Base-by-base conservation (phyloP, 2,113 vertebrate species). In the Hippolais icterina region DNA sequence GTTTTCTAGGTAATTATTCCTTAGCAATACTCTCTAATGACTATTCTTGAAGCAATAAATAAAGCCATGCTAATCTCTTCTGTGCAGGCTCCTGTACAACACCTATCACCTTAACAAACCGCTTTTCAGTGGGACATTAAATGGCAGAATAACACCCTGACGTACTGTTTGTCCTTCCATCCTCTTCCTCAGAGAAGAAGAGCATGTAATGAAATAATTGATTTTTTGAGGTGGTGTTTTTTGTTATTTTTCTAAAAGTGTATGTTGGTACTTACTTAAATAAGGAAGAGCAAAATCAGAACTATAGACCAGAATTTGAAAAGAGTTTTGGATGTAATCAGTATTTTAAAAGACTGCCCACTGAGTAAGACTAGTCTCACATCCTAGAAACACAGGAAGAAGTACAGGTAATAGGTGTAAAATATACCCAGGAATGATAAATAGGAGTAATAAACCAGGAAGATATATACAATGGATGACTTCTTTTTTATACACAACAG, bases 1-100 rank as follows among this genome's bases (percentile, higher is more conserved):
- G 46, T 86, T 69, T 94, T 72, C 82, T 71, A 52, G 63, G 72
- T 81, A 96, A 49, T 83, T 81, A 90, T 94, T 96, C 86, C 72
- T 88, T 92, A 97, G 97, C 96, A 98, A 98, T 98, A 98, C 47
- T 87, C 69, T 94, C 8, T 83, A 65, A 91, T 80, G 60, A 93
- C 46, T 92, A 69, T 15, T 44, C 74, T 94, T 80, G 53, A 96
- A 98, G 97, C 98, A 98, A 97, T 98, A 98, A 97, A 21, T 87
- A 85, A 97, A 97, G 87, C 97, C 95, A 87, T 96, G 91, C 27
- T 93, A 57, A 56, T 87, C 20, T 76, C 5, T 68, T 94, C 27
- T 82, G 7, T 68, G 31, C 90, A 75, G 17, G 56, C 49, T 90
- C 12, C 47, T 89, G 47, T 70, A 50, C 28, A 63, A 53, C 29